phyloP scores from a whole-genome alignment of 2,888 invertebrate species.

The Cyrtodaria siliqua region DNA sequence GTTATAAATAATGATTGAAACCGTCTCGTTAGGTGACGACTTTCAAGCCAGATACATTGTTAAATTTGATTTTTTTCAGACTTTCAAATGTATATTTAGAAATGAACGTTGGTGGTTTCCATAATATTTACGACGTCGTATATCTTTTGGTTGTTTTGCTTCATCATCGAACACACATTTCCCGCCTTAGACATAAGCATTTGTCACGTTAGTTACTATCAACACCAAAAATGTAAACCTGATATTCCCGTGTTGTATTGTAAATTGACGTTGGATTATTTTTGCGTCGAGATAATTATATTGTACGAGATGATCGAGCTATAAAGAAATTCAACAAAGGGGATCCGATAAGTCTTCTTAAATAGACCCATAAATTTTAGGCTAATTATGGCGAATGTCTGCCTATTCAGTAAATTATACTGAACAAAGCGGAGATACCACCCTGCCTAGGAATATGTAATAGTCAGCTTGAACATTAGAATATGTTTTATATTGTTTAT shows the following conservation, averaged over 20 bases:
- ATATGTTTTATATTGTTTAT: conserved; percentile 47
- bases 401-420: conserved; percentile 40
- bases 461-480: conserved; percentile 25
- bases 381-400: conserved; percentile 42
- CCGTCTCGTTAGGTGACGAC: no score
- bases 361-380: conserved; percentile 41
- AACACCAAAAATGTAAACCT: conserved; percentile 6
- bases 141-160: no score
- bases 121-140: no score
- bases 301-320: conserved; percentile 32
- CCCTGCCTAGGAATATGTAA: conserved; percentile 32
- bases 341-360: conserved; percentile 33
- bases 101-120: no score
- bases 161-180: no score
- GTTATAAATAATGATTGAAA: no score
- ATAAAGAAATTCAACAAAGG: conserved; percentile 26
- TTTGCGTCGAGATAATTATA: conserved; percentile 32
- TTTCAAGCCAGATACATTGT: no score
- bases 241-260: conserved; percentile 7
- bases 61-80: no score
- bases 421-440: conserved; percentile 30
- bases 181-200: background rate
- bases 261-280: conserved; percentile 1
- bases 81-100: no score
- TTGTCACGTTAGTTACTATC: background rate